These are phyloP conservation scores for Piprites chloris DNA, from an alignment of 2,113 vertebrate species.

Conservation along the genomic window DNA sequence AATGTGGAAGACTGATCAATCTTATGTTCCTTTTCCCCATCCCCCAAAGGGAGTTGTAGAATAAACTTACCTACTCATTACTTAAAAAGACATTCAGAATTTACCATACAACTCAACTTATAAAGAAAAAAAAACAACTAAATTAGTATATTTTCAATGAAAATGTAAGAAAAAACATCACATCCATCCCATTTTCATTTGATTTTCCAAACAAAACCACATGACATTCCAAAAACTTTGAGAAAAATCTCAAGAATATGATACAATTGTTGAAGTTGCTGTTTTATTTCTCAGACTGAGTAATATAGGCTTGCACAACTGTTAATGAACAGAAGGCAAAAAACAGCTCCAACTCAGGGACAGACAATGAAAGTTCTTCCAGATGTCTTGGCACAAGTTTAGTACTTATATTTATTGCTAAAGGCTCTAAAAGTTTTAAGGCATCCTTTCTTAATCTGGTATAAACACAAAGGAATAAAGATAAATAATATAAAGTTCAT, in stretches of 20 bases:
- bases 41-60: background rate
- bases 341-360: background rate
- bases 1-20: background rate
- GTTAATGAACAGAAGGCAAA: background rate
- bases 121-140: background rate
- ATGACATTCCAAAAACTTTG: background rate
- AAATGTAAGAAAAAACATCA: background rate
- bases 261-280: background rate
- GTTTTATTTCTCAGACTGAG: background rate
- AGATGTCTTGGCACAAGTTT: background rate
- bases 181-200: background rate
- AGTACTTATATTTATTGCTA: background rate
- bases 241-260: background rate
- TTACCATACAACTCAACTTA: background rate
- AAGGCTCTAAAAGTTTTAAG: background rate
- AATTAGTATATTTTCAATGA: background rate
- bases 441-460: background rate
- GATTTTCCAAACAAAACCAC: fast-evolving
- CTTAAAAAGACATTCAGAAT: background rate
- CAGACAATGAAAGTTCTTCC: background rate
- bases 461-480: background rate
- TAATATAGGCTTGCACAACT: background rate
- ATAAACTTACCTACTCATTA: background rate
- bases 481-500: background rate
- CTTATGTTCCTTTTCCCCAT: background rate